Percentiles rank a stretch among this genome's conserved stretches.
Conservation (phyloP, 1,140 invertebrate genomes). For the Drosophila ambigua region DNA sequence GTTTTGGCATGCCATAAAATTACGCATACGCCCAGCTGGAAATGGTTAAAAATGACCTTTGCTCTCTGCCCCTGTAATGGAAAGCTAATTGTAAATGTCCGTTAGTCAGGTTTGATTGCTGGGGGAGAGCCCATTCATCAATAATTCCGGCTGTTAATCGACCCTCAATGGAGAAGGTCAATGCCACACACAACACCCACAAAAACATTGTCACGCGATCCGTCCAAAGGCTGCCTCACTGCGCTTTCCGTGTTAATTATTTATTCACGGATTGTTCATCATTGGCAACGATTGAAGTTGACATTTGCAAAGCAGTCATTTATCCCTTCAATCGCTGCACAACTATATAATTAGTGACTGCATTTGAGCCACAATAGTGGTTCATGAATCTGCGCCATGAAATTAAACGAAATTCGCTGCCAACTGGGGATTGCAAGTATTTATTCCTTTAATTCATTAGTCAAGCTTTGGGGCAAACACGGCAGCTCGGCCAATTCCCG, state of each 20-base stretch:
- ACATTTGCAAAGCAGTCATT: conserved; percentile 39
- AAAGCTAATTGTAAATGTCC: conserved; percentile 50
- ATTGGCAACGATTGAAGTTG: conserved; percentile 56
- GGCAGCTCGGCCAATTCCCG: conserved; percentile 17
- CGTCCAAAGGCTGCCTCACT: background rate
- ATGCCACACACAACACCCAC: conserved; percentile 39
- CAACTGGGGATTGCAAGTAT: conserved; percentile 20
- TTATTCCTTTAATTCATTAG: conserved; percentile 52
- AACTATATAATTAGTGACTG: no score
- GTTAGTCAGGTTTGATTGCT: conserved; percentile 46
- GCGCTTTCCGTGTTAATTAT: conserved; percentile 43
- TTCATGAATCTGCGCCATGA: no score
- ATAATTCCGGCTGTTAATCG: conserved; percentile 64
- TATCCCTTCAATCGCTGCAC: no score
- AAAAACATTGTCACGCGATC: conserved; percentile 63
- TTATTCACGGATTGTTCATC: conserved; percentile 59
- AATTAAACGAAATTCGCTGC: conserved; percentile 2
- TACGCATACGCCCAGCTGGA: conserved; percentile 29
- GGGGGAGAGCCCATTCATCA: conserved; percentile 63
- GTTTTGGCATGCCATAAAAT: conserved; percentile 42
- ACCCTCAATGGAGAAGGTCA: conserved; percentile 65
- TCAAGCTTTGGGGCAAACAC: conserved; percentile 6
- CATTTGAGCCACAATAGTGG: no score
- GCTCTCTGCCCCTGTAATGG: background rate
- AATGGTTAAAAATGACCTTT: conserved; percentile 3